These are phyloP conservation scores for Zaprionus gabonicus DNA, from an alignment of 1,140 invertebrate genomes.

Conservation along the genomic window DNA sequence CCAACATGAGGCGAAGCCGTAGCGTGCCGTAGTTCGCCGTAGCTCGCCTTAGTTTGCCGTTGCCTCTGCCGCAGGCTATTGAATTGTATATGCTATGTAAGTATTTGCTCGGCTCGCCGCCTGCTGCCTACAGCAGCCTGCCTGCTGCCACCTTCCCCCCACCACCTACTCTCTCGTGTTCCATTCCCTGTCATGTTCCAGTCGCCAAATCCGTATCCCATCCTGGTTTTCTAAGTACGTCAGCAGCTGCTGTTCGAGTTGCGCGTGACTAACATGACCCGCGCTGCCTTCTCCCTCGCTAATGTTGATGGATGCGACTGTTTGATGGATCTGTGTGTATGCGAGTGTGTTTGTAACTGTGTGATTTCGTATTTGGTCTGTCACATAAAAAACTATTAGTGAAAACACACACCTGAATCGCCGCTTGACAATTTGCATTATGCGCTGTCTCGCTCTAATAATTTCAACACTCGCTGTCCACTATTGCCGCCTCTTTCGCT, in stretches of 20 bases:
- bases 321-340: constrained; percentile 36
- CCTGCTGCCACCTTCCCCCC: neutral
- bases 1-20: neutral
- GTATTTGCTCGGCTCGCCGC: constrained; percentile 37
- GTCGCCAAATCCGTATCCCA: neutral
- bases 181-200: constrained; percentile 5
- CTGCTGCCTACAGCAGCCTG: neutral
- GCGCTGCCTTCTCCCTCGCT: neutral
- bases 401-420: neutral
- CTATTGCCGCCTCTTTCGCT: neutral
- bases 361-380: constrained; percentile 3
- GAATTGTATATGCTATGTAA: constrained; percentile 67
- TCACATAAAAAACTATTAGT: neutral
- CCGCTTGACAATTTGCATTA: neutral
- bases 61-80: constrained; percentile 57
- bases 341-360: neutral
- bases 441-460: neutral
- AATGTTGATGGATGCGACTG: constrained; percentile 38
- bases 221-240: constrained; percentile 33
- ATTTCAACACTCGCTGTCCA: constrained; percentile 13
- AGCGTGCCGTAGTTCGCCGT: neutral
- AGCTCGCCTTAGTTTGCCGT: neutral
- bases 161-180: neutral
- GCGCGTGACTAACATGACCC: constrained; percentile 36
- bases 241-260: constrained; percentile 27